A percentile compares a stretch with the other conserved stretches of the same genome.
phyloP scores from a whole-genome alignment of 1,140 invertebrate genomes.

The Drosophila hydei region DNA sequence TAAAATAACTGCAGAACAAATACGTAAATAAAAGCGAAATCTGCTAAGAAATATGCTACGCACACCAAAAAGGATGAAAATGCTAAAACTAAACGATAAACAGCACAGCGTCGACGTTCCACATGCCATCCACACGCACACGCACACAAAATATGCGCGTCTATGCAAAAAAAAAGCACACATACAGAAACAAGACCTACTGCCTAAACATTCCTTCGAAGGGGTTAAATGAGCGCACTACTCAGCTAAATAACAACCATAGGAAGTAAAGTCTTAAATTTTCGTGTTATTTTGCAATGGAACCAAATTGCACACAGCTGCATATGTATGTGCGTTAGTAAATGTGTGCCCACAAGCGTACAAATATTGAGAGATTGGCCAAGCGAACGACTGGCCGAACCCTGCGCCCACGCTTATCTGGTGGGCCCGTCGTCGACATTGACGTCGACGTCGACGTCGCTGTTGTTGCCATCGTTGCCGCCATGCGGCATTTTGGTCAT shows the following conservation, averaged over 20 bases:
- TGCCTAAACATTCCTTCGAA: constrained; percentile 66
- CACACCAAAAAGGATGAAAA: background rate
- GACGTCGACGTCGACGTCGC: constrained; percentile 4
- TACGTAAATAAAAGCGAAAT: constrained; percentile 63
- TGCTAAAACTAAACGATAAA: constrained; percentile 8
- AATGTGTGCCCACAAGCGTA: background rate
- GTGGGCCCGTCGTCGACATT: constrained; percentile 36
- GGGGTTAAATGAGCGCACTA: constrained; percentile 74
- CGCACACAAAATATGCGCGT: constrained; percentile 39
- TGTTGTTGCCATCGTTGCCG: constrained; percentile 10
- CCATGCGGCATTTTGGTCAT: constrained; percentile 75
- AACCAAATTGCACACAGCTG: constrained; percentile 55
- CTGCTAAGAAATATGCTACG: constrained; percentile 49
- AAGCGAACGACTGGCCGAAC: constrained; percentile 21
- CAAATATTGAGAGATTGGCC: constrained; percentile 15
- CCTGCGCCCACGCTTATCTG: constrained; percentile 67
- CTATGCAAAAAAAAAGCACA: constrained; percentile 42
- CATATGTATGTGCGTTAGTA: constrained; percentile 12
- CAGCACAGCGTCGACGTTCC: constrained; percentile 64
- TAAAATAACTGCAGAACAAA: constrained; percentile 3
- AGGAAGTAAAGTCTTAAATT: constrained; percentile 61
- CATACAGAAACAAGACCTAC: constrained; percentile 29
- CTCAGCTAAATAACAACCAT: constrained; percentile 38
- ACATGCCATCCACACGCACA: constrained; percentile 66
- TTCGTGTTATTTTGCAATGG: constrained; percentile 46